Conservation (phyloP, 1,140 invertebrate genomes). For the Nasonia longicornis region DNA sequence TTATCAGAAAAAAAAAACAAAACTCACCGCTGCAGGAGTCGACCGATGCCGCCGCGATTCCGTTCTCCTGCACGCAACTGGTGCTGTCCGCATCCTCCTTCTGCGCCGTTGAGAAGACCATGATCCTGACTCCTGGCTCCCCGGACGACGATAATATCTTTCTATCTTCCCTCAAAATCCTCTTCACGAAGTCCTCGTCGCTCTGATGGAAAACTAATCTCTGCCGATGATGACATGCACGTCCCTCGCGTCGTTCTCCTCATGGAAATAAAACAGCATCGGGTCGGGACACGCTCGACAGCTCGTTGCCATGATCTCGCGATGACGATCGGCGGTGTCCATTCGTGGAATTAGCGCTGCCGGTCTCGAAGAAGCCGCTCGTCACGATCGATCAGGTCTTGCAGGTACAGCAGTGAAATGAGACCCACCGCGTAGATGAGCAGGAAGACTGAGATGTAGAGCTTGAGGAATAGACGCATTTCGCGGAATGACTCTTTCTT, state of each 20-base stretch:
- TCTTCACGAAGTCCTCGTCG: not conserved
- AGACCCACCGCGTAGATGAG: not conserved
- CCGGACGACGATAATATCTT: not conserved
- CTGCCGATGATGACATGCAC: not conserved
- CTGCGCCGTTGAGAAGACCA: constrained; percentile 34
- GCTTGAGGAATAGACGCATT: constrained; percentile 7
- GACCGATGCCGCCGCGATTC: not conserved
- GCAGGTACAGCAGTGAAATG: constrained; percentile 10
- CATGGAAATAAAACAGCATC: not conserved
- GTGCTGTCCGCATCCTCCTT: constrained; percentile 32
- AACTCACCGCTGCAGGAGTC: constrained; percentile 33
- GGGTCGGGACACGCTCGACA: not conserved
- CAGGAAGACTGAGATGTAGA: not conserved
- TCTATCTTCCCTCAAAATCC: not conserved
- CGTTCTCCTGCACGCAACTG: constrained; percentile 23
- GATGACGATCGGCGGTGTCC: constrained; percentile 38
- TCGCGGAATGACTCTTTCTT: not conserved
- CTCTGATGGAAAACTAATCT: not conserved
- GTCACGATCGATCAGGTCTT: not conserved
- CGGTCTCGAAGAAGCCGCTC: not conserved
- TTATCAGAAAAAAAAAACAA: no score
- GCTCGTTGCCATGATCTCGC: constrained; percentile 30
- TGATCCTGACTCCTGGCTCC: not conserved
- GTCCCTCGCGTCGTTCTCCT: not conserved
- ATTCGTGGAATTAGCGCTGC: not conserved